phyloP scores from a whole-genome alignment of 2,113 vertebrate species.

The Mungos mungo region DNA sequence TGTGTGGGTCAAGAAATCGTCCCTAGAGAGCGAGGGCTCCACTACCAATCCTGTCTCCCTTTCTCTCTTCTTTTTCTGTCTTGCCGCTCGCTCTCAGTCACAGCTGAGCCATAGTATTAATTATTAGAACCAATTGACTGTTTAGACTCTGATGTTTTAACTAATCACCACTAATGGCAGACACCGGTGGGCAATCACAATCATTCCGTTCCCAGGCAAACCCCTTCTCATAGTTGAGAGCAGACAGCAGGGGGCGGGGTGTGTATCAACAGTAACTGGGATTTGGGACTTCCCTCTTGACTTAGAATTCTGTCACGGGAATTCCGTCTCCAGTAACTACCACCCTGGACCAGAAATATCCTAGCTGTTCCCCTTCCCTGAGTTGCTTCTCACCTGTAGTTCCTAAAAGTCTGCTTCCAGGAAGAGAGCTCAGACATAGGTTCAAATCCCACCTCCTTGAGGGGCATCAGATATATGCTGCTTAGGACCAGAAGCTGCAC shows the following conservation, averaged over 20 bases:
- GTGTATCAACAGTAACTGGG: accelerated
- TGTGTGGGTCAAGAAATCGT: background rate
- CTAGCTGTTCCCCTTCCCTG: background rate
- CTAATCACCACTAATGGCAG: conserved; percentile 99
- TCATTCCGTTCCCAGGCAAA: conserved; percentile 96
- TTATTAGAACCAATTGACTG: conserved; percentile 99
- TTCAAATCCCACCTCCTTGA: background rate
- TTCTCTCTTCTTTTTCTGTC: background rate
- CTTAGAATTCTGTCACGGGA: conserved; percentile 18
- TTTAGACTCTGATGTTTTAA: conserved; percentile 99
- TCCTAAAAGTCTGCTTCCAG: background rate
- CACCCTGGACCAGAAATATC: background rate
- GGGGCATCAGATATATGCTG: background rate
- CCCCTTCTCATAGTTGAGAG: conserved; percentile 84
- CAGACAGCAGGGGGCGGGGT: background rate
- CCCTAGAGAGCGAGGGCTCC: background rate
- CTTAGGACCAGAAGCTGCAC: background rate
- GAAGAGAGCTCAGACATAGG: background rate
- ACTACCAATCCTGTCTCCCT: background rate
- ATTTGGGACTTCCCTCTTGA: background rate
- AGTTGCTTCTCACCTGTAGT: background rate
- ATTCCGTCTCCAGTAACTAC: background rate
- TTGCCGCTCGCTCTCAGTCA: conserved; percentile 82
- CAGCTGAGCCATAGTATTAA: conserved; percentile 96
- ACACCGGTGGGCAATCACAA: conserved; percentile 95